A percentile compares a stretch with the other conserved stretches of the same genome.
phyloP scores from a whole-genome alignment of 2,888 invertebrate species.

The Epirrhoe alternata region DNA sequence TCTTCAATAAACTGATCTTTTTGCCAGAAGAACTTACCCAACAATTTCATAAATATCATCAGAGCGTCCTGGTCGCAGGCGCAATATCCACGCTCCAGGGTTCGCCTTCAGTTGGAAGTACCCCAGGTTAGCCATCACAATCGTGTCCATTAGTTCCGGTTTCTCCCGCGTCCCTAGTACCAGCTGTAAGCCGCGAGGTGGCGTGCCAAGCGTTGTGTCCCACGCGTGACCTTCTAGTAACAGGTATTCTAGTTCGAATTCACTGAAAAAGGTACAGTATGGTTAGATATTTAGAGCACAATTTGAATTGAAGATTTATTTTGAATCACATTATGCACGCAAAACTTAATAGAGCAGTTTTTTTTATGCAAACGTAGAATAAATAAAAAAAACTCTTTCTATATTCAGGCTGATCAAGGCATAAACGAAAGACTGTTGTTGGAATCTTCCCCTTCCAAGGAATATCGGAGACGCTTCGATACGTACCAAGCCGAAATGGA shows the following conservation, averaged over 20 bases:
- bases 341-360: no score
- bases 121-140: slow-evolving; percentile 99
- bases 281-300: not conserved
- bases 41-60: slow-evolving; percentile 97
- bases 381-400: no score
- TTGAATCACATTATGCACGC: no score
- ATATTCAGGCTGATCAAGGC: no score
- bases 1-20: no score
- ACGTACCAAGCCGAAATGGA: no score
- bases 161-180: slow-evolving; percentile 93
- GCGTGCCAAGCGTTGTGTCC: slow-evolving; percentile 95
- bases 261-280: slow-evolving; percentile 82
- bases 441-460: no score
- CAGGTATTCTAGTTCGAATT: slow-evolving; percentile 97
- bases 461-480: no score
- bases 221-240: slow-evolving; percentile 98
- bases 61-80: slow-evolving; percentile 96
- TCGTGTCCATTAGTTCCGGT: slow-evolving; percentile 95
- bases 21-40: slow-evolving; percentile 84
- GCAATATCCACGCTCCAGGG: slow-evolving; percentile 97
- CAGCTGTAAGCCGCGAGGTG: slow-evolving; percentile 98
- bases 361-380: no score
- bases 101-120: slow-evolving; percentile 98
- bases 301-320: not conserved
- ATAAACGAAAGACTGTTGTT: no score